These are phyloP conservation scores for Octodon degus DNA, from an alignment of 2,113 vertebrate genomes.

Conservation along the genomic window DNA sequence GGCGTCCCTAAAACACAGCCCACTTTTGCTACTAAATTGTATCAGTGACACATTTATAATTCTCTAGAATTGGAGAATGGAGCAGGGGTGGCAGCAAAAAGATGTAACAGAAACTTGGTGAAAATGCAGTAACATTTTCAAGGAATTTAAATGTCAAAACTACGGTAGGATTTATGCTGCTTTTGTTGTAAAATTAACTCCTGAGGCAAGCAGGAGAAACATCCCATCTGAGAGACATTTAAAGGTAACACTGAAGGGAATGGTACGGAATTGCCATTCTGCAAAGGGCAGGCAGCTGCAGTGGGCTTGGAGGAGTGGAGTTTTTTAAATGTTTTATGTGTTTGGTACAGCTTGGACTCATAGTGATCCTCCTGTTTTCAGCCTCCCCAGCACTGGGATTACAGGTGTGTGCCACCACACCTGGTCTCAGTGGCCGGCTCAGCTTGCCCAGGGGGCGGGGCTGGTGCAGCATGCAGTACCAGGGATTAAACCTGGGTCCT, in stretches of 20 bases:
- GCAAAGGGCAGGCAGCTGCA: background rate
- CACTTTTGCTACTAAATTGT: background rate
- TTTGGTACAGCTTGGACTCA: no score
- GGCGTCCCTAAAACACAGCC: background rate
- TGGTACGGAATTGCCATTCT: background rate
- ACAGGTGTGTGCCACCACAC: no score
- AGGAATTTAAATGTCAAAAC: background rate
- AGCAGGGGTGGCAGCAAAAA: background rate
- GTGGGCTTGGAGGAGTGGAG: background rate
- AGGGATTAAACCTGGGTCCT: no score
- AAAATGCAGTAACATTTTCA: background rate
- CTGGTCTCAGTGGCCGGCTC: no score
- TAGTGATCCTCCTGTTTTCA: no score
- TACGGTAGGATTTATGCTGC: background rate
- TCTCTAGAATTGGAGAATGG: background rate
- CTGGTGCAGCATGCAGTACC: no score
- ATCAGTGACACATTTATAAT: background rate
- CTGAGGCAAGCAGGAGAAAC: background rate
- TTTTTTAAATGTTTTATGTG: no score
- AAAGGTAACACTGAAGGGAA: background rate
- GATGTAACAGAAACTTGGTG: background rate
- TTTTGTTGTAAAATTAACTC: constrained; percentile 10
- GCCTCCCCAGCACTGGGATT: no score
- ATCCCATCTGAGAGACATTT: background rate
- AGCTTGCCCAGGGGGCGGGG: no score